A percentile compares a stretch with the other conserved stretches of the same genome.
These are phyloP conservation scores for Nipponacmea schrenckii DNA, from an alignment of 2,888 invertebrate genomes.

Conservation along the genomic window DNA sequence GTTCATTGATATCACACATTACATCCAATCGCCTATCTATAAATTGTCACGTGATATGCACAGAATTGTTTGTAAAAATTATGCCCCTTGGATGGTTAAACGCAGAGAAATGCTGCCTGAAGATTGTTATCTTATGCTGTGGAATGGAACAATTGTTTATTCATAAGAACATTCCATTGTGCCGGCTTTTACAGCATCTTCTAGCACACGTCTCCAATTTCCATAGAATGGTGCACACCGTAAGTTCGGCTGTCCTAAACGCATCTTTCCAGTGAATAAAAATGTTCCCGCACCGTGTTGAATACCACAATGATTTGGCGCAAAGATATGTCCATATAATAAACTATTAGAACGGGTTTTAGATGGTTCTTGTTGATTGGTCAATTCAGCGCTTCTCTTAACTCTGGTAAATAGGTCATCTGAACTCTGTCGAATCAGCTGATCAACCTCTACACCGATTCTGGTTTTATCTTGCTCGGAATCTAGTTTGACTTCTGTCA, in stretches of 20 bases:
- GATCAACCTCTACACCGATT: slow-evolving; percentile 44
- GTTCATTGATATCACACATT: no score
- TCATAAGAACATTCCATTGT: slow-evolving; percentile 38
- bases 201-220: slow-evolving; percentile 48
- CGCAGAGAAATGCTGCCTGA: no score
- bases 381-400: background rate
- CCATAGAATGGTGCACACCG: slow-evolving; percentile 51
- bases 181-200: slow-evolving; percentile 34
- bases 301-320: slow-evolving; percentile 47
- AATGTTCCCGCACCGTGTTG: slow-evolving; percentile 44
- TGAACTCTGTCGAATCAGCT: slow-evolving; percentile 45
- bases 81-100: no score
- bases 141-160: slow-evolving; percentile 3
- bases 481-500: slow-evolving; percentile 37
- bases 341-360: background rate
- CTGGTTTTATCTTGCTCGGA: slow-evolving; percentile 36
- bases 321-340: slow-evolving; percentile 40
- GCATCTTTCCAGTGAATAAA: slow-evolving; percentile 50
- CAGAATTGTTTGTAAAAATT: no score
- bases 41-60: no score
- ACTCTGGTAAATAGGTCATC: slow-evolving; percentile 27
- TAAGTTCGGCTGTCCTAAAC: slow-evolving; percentile 47
- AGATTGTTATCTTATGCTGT: no score
- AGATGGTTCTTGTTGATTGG: background rate
- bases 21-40: no score